Conservation (phyloP, 2,797 vertebrate genomes). For the Malacoctenus gilli region DNA sequence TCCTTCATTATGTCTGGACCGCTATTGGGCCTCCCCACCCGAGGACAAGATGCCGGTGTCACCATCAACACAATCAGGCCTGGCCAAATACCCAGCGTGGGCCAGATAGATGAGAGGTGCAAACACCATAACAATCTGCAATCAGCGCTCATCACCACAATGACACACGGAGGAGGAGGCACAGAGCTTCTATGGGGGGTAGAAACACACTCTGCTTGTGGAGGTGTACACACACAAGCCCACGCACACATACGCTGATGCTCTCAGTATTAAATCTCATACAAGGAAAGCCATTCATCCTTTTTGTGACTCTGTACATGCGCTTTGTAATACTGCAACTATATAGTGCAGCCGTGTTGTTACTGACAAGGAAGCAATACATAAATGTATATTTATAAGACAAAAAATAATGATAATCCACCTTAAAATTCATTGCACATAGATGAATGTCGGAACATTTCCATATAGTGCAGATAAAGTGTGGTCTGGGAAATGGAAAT, state of each 20-base stretch:
- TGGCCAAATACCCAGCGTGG: conserved; percentile 85
- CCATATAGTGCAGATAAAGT: conserved; percentile 69
- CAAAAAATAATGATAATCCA: conserved; percentile 43
- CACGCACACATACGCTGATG: conserved; percentile 3
- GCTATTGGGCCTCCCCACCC: conserved; percentile 74
- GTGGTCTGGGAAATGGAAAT: conserved; percentile 56
- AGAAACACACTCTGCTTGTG: conserved; percentile 42
- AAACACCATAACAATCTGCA: conserved; percentile 88
- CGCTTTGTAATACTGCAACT: conserved; percentile 27
- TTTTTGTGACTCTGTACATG: conserved; percentile 48
- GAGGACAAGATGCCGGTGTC: conserved; percentile 71
- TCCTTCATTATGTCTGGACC: conserved; percentile 78
- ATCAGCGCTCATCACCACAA: conserved; percentile 85
- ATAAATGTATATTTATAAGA: conserved; percentile 76
- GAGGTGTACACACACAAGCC: conserved; percentile 16
- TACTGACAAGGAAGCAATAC: conserved; percentile 68
- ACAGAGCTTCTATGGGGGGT: conserved; percentile 51
- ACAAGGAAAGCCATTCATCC: conserved; percentile 58
- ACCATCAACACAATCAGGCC: conserved; percentile 86
- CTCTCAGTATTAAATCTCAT: conserved; percentile 49
- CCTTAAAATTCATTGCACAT: conserved; percentile 68
- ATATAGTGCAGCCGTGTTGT: conserved; percentile 46
- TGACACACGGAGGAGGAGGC: conserved; percentile 69
- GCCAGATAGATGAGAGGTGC: conserved; percentile 79
- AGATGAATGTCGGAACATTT: conserved; percentile 60